Evolutionary conservation across 2,888 invertebrate species (phyloP).

Genomic region (Drosophila borealis): DNA sequence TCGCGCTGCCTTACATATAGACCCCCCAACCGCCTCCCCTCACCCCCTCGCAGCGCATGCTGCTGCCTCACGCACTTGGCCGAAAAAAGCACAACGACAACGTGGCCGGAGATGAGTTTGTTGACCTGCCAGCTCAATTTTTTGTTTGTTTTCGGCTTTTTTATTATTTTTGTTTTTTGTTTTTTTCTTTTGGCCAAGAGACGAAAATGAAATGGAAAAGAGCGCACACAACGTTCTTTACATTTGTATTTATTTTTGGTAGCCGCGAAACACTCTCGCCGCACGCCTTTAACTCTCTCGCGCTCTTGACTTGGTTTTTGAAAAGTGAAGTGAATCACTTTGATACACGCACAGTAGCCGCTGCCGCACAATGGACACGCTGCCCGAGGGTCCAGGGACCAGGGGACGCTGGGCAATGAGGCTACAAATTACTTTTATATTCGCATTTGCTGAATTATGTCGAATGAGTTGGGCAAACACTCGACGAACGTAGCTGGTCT

Average conservation of each 20-base stretch:
- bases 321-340: conserved; percentile 79
- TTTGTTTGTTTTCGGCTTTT: conserved; percentile 29
- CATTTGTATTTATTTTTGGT: conserved; percentile 12
- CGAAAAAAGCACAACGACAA: conserved; percentile 61
- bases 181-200: conserved; percentile 58
- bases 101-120: conserved; percentile 73
- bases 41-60: neutral
- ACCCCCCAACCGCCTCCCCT: neutral
- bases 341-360: conserved; percentile 59
- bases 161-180: conserved; percentile 18
- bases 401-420: conserved; percentile 51
- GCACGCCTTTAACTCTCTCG: conserved; percentile 29
- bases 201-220: conserved; percentile 79
- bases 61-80: conserved; percentile 50
- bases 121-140: conserved; percentile 62
- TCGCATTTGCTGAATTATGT: conserved; percentile 67
- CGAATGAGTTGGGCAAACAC: conserved; percentile 74
- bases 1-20: conserved; percentile 5
- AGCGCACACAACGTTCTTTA: conserved; percentile 56
- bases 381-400: neutral
- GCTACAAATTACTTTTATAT: conserved; percentile 65
- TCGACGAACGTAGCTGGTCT: neutral
- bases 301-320: conserved; percentile 65
- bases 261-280: conserved; percentile 55
- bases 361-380: conserved; percentile 14